phyloP scores from a whole-genome alignment of 64 coral and sea anemone species.

The Actinia tenebrosa region DNA sequence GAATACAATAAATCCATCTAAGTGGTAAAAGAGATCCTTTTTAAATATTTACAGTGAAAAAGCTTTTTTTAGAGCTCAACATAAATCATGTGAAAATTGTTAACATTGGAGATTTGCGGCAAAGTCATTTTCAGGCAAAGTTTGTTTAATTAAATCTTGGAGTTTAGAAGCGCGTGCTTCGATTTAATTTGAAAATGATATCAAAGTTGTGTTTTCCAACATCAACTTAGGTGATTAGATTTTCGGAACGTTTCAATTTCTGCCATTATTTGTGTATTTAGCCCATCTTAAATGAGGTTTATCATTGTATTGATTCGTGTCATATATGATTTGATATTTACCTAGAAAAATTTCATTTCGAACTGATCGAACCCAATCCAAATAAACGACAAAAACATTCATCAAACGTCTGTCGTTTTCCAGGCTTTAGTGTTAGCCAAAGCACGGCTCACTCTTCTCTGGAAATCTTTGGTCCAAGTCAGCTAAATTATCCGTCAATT shows the following conservation, averaged over 20 bases:
- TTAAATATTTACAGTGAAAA: not conserved
- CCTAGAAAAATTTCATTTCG: constrained; percentile 7
- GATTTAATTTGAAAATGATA: constrained; percentile 28
- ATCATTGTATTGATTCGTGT: not conserved
- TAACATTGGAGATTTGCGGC: not conserved
- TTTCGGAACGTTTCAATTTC: constrained; percentile 30
- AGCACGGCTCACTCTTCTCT: not conserved
- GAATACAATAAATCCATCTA: no score
- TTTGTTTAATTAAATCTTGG: constrained; percentile 23
- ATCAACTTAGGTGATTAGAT: constrained; percentile 27
- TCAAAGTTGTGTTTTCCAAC: constrained; percentile 3
- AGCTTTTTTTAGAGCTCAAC: not conserved
- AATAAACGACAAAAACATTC: constrained; percentile 10
- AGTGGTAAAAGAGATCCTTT: not conserved
- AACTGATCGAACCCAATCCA: not conserved
- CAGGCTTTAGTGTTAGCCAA: not conserved
- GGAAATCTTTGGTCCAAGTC: not conserved
- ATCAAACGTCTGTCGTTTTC: not conserved
- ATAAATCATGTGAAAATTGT: not conserved
- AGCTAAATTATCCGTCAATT: not conserved
- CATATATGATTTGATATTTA: constrained; percentile 15
- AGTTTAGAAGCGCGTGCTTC: not conserved
- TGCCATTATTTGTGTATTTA: constrained; percentile 6
- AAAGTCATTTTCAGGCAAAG: not conserved
- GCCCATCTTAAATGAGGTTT: not conserved